These are phyloP conservation scores for Siderastrea siderea DNA, from an alignment of 92 coral and sea anemone genomes.

Conservation along the genomic window DNA sequence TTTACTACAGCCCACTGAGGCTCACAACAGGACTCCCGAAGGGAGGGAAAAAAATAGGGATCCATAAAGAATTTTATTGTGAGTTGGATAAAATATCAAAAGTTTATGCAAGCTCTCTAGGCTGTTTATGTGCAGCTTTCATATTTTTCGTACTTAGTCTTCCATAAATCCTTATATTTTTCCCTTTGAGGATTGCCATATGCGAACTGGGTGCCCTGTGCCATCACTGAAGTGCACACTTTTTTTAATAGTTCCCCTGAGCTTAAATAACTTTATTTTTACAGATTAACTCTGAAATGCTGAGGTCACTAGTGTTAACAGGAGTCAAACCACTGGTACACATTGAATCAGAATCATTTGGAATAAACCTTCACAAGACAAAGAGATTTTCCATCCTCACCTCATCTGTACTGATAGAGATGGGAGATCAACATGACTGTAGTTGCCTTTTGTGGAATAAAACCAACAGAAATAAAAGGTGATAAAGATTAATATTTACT, in stretches of 20 bases:
- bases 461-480: not conserved
- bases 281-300: conserved; percentile 57
- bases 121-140: not conserved
- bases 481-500: too few relatives aligned
- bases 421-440: conserved; percentile 62
- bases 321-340: conserved; percentile 58
- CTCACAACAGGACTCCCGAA: too few relatives aligned
- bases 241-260: not conserved
- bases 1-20: too few relatives aligned
- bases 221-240: not conserved
- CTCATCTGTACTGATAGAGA: conserved; percentile 52
- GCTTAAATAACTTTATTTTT: not conserved
- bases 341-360: conserved; percentile 41
- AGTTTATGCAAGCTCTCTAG: too few relatives aligned
- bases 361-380: conserved; percentile 16
- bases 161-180: too few relatives aligned
- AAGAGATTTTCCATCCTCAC: conserved; percentile 24
- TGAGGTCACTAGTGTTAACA: conserved; percentile 63
- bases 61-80: too few relatives aligned
- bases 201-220: not conserved
- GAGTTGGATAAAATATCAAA: too few relatives aligned
- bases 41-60: too few relatives aligned
- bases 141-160: not conserved
- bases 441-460: conserved; percentile 10
- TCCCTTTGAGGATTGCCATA: not conserved